Evolutionary conservation across 1,140 invertebrate species (phyloP).

Genomic region (Formica exsecta): DNA sequence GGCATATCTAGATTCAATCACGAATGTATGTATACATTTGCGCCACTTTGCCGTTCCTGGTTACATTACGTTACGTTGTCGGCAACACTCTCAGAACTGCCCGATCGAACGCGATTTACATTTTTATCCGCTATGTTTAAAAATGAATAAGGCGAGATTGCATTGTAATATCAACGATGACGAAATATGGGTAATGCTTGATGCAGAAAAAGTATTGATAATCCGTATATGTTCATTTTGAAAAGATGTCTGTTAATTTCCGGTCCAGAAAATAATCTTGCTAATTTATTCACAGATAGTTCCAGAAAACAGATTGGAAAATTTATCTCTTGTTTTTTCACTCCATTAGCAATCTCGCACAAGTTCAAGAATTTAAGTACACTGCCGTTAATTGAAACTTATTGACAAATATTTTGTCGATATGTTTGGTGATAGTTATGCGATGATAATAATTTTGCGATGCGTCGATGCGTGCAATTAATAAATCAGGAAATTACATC

Average conservation of each 20-base stretch:
- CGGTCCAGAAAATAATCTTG: not conserved
- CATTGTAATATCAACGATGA: not conserved
- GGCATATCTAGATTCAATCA: conserved; percentile 62
- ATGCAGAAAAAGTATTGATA: not conserved
- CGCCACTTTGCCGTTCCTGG: conserved; percentile 13
- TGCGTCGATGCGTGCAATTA: conserved; percentile 6
- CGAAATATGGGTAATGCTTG: not conserved
- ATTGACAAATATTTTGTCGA: not conserved
- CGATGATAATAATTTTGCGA: conserved; percentile 3
- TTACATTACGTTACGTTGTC: conserved; percentile 18
- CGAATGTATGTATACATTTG: conserved; percentile 50
- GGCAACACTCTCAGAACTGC: conserved; percentile 16
- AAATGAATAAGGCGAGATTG: conserved; percentile 16
- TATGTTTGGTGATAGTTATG: not conserved
- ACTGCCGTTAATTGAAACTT: not conserved
- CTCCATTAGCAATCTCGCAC: not conserved
- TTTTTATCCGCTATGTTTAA: conserved; percentile 29
- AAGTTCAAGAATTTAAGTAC: not conserved
- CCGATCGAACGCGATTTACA: conserved; percentile 34
- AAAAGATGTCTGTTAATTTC: not conserved
- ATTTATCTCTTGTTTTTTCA: not conserved
- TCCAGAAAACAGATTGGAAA: not conserved
- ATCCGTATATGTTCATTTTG: not conserved
- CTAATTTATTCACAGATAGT: not conserved
- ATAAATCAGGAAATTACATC: conserved; percentile 50